phyloP scores from a whole-genome alignment of 2,888 invertebrate species.

The Oligia strigilis region DNA sequence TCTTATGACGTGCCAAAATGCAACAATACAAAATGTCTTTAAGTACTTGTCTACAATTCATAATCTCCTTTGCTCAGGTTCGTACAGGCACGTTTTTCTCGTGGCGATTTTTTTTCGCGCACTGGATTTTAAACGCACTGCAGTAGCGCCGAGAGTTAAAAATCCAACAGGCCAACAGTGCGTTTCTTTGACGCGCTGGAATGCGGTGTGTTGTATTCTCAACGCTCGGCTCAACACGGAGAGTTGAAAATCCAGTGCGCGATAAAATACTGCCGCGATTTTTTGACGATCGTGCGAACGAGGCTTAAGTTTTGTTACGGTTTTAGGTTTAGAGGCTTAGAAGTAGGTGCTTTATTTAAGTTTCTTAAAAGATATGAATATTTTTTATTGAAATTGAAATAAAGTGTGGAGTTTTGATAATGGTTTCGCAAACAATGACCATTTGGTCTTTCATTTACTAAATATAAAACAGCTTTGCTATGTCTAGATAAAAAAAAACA shows the following conservation, averaged over 20 bases:
- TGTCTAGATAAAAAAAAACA: neutral
- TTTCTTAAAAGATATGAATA: neutral
- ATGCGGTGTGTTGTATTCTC: neutral
- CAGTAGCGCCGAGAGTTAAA: neutral
- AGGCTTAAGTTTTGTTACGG: slow-evolving; percentile 44
- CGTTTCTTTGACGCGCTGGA: neutral
- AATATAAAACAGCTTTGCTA: neutral
- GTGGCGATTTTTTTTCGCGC: neutral
- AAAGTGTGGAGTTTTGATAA: neutral
- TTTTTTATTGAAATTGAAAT: neutral
- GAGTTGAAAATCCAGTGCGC: neutral
- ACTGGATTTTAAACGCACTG: no score
- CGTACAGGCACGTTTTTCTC: neutral
- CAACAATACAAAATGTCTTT: neutral
- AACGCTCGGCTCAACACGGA: neutral
- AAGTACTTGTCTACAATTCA: neutral
- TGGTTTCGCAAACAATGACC: neutral
- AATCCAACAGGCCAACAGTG: neutral
- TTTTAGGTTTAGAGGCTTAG: slow-evolving; percentile 37
- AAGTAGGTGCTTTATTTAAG: slow-evolving; percentile 17
- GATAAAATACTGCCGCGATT: neutral
- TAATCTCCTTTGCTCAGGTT: neutral
- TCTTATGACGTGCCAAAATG: no score
- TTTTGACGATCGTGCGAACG: neutral
- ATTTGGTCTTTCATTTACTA: neutral